Percentiles rank a stretch among this genome's conserved stretches.
Conservation (phyloP, 1,140 invertebrate genomes). For the Lucilia sericata region DNA sequence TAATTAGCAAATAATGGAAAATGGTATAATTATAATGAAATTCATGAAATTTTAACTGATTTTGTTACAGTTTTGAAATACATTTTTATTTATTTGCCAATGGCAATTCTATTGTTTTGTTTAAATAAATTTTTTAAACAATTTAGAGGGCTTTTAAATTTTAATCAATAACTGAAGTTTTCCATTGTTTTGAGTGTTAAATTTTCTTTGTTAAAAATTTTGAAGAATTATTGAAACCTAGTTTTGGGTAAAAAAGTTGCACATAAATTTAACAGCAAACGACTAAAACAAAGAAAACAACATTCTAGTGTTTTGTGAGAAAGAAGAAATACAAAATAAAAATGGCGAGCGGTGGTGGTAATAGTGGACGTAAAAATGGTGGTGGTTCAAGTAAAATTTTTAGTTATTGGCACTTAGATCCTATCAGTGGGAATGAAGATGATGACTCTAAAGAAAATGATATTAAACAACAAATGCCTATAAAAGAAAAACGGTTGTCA, state of each 20-base stretch:
- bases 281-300: not conserved
- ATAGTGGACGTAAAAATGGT: constrained; percentile 33
- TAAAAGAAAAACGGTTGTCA: not conserved
- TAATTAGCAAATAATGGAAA: constrained; percentile 15
- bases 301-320: not conserved
- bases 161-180: not conserved
- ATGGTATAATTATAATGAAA: not conserved
- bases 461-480: not conserved
- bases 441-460: not conserved
- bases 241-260: not conserved
- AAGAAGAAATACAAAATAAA: constrained; percentile 26
- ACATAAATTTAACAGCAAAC: not conserved
- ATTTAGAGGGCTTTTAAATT: not conserved
- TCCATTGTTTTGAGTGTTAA: not conserved
- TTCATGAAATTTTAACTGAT: not conserved
- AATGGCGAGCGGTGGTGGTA: constrained; percentile 46
- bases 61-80: not conserved
- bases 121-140: too few species aligned
- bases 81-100: not conserved
- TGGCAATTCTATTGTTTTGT: not conserved
- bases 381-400: not conserved
- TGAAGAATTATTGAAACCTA: not conserved
- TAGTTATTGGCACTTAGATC: not conserved
- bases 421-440: constrained; percentile 5
- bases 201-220: not conserved